Conservation (phyloP, 1,140 invertebrate species). For the Pygmarrhopalites habei region DNA sequence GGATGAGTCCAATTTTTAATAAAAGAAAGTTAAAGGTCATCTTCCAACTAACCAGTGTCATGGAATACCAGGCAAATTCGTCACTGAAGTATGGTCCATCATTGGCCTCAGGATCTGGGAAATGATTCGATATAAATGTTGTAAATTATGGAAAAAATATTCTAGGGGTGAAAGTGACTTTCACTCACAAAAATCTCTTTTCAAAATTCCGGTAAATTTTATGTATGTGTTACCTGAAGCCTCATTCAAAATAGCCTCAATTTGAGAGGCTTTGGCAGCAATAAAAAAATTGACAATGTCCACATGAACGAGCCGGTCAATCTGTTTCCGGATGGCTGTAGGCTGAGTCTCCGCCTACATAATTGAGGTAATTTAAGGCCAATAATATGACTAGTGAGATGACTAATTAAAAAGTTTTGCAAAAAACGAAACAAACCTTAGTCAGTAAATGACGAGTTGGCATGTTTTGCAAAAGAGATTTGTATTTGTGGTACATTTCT, state of each 20-base stretch:
- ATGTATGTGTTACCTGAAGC: no score
- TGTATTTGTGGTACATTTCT: slow-evolving; percentile 89
- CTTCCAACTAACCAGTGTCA: slow-evolving; percentile 50
- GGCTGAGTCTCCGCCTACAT: slow-evolving; percentile 54
- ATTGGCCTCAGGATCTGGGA: slow-evolving; percentile 2
- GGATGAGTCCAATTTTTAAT: no score
- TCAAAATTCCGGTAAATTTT: no score
- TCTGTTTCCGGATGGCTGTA: slow-evolving; percentile 48
- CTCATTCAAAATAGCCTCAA: slow-evolving; percentile 59
- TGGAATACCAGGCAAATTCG: slow-evolving; percentile 57
- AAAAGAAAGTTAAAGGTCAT: no score
- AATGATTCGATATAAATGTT: no score
- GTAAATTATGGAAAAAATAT: no score
- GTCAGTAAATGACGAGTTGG: slow-evolving; percentile 71
- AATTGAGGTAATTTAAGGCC: no score
- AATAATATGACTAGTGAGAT: no score
- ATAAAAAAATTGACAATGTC: slow-evolving; percentile 85
- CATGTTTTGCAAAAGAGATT: slow-evolving; percentile 76
- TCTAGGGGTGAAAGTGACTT: no score
- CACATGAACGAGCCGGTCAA: slow-evolving; percentile 62
- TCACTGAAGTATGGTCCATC: slow-evolving; percentile 39
- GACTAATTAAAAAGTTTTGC: no score
- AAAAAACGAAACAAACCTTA: no score
- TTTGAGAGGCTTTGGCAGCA: slow-evolving; percentile 40
- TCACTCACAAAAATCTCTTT: no score